phyloP scores from a whole-genome alignment of 2,797 vertebrate genomes.

The Coregonus ussuriensis region DNA sequence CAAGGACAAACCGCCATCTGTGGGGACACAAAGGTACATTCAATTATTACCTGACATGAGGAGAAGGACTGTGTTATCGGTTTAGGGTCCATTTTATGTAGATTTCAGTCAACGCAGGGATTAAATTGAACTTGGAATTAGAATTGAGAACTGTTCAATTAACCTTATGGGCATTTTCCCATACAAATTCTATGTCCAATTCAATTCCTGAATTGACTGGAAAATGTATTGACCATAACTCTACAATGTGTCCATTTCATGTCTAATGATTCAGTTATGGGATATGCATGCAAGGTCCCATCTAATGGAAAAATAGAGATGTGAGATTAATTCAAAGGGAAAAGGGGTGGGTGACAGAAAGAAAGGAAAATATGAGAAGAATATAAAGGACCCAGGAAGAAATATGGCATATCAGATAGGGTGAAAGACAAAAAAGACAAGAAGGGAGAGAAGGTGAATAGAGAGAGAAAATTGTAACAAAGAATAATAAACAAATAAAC shows the following conservation, averaged over 20 bases:
- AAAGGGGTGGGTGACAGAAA: not conserved
- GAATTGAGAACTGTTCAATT: not conserved
- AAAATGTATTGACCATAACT: not conserved
- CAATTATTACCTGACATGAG: constrained; percentile 9
- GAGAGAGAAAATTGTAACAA: constrained; percentile 39
- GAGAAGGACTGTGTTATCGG: not conserved
- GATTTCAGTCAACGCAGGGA: not conserved
- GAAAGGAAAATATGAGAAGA: not conserved
- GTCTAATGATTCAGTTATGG: not conserved
- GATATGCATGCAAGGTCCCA: not conserved
- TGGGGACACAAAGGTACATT: constrained; percentile 80
- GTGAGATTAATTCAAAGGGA: not conserved
- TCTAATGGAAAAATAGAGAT: not conserved
- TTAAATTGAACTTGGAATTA: not conserved
- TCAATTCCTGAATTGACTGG: not conserved
- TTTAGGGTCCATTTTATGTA: not conserved
- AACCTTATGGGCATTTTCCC: not conserved
- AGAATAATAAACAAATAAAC: constrained; percentile 63
- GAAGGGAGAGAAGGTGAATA: not conserved
- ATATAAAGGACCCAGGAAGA: not conserved
- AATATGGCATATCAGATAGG: not conserved
- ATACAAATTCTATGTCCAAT: not conserved
- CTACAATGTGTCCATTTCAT: not conserved
- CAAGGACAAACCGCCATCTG: constrained; percentile 78
- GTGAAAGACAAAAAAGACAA: not conserved